A percentile compares a stretch with the other conserved stretches of the same genome.
These are phyloP conservation scores for Asbolus verrucosus DNA, from an alignment of 1,140 invertebrate genomes.

Conservation along the genomic window DNA sequence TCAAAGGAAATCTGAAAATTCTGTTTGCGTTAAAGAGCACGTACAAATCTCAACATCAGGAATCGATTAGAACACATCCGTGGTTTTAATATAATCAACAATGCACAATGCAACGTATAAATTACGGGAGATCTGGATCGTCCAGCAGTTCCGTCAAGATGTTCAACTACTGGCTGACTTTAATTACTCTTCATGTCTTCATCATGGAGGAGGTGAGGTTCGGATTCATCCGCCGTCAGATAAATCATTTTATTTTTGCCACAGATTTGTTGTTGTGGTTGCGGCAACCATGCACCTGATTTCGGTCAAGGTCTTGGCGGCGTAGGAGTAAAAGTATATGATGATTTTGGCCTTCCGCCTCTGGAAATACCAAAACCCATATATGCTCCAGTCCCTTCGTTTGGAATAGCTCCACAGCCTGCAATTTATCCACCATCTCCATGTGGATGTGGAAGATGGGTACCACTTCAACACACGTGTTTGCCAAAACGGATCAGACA, in stretches of 20 bases:
- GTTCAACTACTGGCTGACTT: too few relatives aligned
- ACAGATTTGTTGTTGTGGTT: constrained; percentile 6
- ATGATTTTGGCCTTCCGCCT: background rate
- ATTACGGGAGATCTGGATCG: background rate
- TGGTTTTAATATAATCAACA: constrained; percentile 2
- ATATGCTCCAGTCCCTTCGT: constrained; percentile 7
- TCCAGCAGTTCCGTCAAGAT: too few relatives aligned
- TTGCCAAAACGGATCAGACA: background rate
- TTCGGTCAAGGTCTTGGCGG: background rate
- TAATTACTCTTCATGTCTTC: too few relatives aligned
- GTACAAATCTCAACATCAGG: background rate
- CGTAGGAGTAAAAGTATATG: background rate
- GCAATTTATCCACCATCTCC: background rate
- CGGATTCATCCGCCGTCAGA: too few relatives aligned
- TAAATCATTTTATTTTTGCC: too few relatives aligned
- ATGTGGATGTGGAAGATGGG: background rate
- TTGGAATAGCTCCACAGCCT: background rate
- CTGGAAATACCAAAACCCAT: constrained; percentile 4
- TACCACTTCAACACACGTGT: background rate
- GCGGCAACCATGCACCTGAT: background rate
- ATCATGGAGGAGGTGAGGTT: too few relatives aligned
- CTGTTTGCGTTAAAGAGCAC: constrained; percentile 1
- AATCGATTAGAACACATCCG: background rate
- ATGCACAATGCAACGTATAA: constrained; percentile 1
- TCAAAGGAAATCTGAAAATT: background rate